Percentiles rank a stretch among this genome's conserved stretches.
Evolutionary conservation across 2,888 invertebrate species (phyloP).

Genomic region (Oxycera nigricornis): DNA sequence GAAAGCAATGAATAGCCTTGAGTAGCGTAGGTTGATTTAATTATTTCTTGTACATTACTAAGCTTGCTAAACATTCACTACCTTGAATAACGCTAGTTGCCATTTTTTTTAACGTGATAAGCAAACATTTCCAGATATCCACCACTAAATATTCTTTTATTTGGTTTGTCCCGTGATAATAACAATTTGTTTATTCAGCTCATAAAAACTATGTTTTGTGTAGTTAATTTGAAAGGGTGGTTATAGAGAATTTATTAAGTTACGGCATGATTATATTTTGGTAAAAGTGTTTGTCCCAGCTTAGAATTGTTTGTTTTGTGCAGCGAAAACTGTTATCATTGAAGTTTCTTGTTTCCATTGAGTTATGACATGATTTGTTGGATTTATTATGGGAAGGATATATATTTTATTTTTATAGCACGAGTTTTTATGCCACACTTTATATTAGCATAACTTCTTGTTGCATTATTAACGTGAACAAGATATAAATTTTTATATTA

Average conservation of each 20-base stretch:
- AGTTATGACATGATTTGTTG: constrained; percentile 16
- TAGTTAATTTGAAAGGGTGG: constrained; percentile 18
- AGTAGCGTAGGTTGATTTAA: no score
- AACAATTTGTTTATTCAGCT: constrained; percentile 40
- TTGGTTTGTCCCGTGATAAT: constrained; percentile 21
- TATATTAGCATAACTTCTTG: not conserved
- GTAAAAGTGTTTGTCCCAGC: constrained; percentile 3
- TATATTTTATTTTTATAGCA: not conserved
- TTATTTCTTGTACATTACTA: no score
- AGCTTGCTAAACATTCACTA: no score
- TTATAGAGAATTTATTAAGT: constrained; percentile 29
- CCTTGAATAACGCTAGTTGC: not conserved
- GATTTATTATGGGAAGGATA: constrained; percentile 13
- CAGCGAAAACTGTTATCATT: constrained; percentile 11
- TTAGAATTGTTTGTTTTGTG: constrained; percentile 13
- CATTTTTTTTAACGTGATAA: constrained; percentile 30
- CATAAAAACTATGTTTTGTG: constrained; percentile 36
- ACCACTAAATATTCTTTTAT: not conserved
- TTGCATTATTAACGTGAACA: not conserved
- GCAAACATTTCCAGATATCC: not conserved
- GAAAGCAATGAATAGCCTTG: no score
- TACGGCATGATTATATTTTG: not conserved
- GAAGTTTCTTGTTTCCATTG: constrained; percentile 23
- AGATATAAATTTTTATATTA: not conserved
- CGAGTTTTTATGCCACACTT: not conserved